These are phyloP conservation scores for Thyatira batis DNA, from an alignment of 2,888 invertebrate genomes.

Conservation along the genomic window DNA sequence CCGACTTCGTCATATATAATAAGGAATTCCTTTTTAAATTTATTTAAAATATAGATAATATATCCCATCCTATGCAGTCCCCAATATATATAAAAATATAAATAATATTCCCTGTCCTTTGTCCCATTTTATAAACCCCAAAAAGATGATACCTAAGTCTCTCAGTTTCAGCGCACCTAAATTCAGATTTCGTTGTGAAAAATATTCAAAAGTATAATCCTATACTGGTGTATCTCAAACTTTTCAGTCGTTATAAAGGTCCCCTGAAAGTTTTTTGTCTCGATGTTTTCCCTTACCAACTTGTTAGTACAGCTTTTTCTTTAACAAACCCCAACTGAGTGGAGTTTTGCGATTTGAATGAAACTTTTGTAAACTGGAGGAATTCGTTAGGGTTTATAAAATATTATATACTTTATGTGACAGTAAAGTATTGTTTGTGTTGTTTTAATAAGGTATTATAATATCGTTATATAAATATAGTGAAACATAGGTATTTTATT, in stretches of 20 bases:
- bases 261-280: background rate
- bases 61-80: too few relatives aligned
- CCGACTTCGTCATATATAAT: too few relatives aligned
- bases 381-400: background rate
- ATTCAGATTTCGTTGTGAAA: background rate
- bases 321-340: background rate
- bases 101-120: too few relatives aligned
- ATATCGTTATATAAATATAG: too few relatives aligned
- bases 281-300: background rate
- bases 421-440: background rate
- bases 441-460: too few relatives aligned
- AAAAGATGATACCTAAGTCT: too few relatives aligned
- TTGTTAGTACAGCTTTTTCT: background rate
- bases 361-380: background rate
- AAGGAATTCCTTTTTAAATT: too few relatives aligned
- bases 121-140: too few relatives aligned
- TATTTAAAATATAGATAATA: too few relatives aligned
- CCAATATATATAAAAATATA: too few relatives aligned
- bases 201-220: background rate
- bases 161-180: background rate
- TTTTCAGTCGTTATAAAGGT: background rate
- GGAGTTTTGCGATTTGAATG: background rate
- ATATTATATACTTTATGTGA: background rate
- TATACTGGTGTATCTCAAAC: background rate
- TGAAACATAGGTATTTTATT: too few relatives aligned